Percentiles rank a stretch among this genome's conserved stretches.
These are phyloP conservation scores for Nematostella vectensis DNA, from an alignment of 92 coral and sea anemone species.

Conservation along the genomic window DNA sequence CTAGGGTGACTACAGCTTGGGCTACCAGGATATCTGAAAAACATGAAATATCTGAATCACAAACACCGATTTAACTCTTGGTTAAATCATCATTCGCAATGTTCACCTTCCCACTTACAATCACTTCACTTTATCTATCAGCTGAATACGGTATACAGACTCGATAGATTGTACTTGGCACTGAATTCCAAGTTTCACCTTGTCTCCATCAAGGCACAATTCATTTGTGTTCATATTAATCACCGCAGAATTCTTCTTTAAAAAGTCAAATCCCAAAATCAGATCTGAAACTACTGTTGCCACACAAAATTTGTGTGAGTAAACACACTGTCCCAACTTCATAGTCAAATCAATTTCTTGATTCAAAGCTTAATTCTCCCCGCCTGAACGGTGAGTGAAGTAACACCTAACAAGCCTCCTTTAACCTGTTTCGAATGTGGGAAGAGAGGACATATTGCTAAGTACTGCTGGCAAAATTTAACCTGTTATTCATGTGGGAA, in stretches of 20 bases:
- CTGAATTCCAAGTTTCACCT: not conserved
- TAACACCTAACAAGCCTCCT: no score
- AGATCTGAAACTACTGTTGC: constrained; percentile 1
- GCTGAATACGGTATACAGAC: constrained; percentile 3
- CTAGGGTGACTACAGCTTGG: constrained; percentile 6
- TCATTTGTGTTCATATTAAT: not conserved
- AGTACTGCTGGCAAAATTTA: not conserved
- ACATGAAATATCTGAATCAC: constrained; percentile 1
- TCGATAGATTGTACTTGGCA: constrained; percentile 2
- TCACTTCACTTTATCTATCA: constrained; percentile 1
- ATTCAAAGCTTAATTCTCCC: not conserved
- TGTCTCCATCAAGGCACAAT: not conserved
- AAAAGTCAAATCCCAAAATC: constrained; percentile 9
- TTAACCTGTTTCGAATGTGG: no score
- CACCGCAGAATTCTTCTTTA: constrained; percentile 10
- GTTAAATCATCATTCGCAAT: not conserved
- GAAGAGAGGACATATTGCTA: not conserved
- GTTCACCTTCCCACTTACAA: not conserved
- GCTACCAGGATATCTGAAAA: constrained; percentile 7
- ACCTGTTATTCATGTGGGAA: not conserved
- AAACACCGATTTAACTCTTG: constrained; percentile 1
- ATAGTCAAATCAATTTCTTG: constrained; percentile 2
- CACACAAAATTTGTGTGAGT: constrained; percentile 5
- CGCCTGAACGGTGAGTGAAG: no score
- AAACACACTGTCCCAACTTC: constrained; percentile 11